phyloP scores from a whole-genome alignment of 2,113 vertebrate species.

The Heteronetta atricapilla region DNA sequence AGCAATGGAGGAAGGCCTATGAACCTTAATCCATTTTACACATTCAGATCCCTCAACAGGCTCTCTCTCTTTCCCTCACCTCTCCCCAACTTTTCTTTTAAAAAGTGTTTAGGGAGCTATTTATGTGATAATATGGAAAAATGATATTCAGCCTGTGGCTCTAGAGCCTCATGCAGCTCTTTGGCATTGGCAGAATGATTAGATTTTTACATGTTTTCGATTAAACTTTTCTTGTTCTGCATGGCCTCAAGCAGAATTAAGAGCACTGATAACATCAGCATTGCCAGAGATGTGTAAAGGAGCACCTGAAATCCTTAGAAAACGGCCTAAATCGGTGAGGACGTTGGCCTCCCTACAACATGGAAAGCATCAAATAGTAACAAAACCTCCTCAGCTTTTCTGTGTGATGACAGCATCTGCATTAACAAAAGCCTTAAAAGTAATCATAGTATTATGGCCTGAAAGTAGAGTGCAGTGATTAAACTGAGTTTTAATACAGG shows the following conservation, averaged over 20 bases:
- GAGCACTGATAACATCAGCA: slow-evolving; percentile 4
- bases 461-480: neutral
- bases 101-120: slow-evolving; percentile 49
- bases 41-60: slow-evolving; percentile 5
- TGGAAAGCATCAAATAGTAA: neutral
- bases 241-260: slow-evolving; percentile 48
- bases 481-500: neutral
- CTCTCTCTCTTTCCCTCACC: neutral
- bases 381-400: neutral
- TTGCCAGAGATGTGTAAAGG: neutral
- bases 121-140: slow-evolving; percentile 67
- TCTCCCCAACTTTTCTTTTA: slow-evolving; percentile 25
- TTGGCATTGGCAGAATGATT: slow-evolving; percentile 43
- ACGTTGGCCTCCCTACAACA: neutral
- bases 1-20: neutral
- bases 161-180: slow-evolving; percentile 51
- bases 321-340: neutral
- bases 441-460: neutral
- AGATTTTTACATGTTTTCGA: slow-evolving; percentile 52
- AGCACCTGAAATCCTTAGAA: slow-evolving; percentile 41
- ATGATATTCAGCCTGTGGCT: slow-evolving; percentile 58
- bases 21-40: slow-evolving; percentile 1
- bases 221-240: slow-evolving; percentile 51
- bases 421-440: neutral
- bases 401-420: neutral